A percentile compares a stretch with the other conserved stretches of the same genome.
phyloP scores from a whole-genome alignment of 2,888 invertebrate genomes.

The Eristalis tenax region DNA sequence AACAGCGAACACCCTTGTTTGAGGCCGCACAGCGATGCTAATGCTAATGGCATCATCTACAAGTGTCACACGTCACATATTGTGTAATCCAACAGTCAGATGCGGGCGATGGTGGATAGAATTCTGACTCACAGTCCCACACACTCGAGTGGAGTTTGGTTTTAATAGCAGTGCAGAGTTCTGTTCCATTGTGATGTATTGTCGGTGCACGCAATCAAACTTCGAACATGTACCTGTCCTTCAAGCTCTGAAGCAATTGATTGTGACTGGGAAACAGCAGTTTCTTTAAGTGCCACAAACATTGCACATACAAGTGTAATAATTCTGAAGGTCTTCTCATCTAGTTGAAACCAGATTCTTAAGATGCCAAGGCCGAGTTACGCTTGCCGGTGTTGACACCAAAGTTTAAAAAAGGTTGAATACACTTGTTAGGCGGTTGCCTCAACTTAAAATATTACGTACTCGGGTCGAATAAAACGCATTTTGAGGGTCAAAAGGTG shows the following conservation, averaged over 20 bases:
- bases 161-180: not conserved
- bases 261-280: not conserved
- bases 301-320: not conserved
- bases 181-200: not conserved
- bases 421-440: not conserved
- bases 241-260: not conserved
- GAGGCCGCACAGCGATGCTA: not conserved
- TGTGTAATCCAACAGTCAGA: not conserved
- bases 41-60: too few species aligned
- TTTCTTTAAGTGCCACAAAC: not conserved
- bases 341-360: not conserved
- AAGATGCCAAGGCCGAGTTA: not conserved
- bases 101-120: not conserved
- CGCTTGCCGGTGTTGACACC: not conserved
- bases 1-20: not conserved
- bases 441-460: not conserved
- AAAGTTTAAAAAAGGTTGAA: not conserved
- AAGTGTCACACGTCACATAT: not conserved
- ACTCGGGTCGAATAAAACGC: not conserved
- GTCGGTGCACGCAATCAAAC: not conserved
- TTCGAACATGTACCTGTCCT: not conserved
- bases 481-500: not conserved
- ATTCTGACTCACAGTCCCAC: not conserved
- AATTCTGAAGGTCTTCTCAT: not conserved
- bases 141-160: not conserved